Conservation (phyloP, 2,888 invertebrate species). For the Eupithecia pulchellata region DNA sequence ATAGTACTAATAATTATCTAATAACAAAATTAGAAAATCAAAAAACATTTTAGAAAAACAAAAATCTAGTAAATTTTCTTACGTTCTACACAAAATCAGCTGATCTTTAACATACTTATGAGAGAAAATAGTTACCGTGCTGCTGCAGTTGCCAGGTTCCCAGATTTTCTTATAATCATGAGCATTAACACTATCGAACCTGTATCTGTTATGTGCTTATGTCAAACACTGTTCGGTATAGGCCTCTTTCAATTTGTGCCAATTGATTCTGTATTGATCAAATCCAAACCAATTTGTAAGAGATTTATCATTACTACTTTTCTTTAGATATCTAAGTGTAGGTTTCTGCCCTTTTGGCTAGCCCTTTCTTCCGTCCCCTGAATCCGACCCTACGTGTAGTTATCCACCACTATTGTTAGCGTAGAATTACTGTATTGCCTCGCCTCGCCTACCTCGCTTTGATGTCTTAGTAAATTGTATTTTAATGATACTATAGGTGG, state of each 20-base stretch:
- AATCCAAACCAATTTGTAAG: not conserved
- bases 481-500: constrained; percentile 25
- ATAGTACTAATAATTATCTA: no score
- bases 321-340: not conserved
- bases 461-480: constrained; percentile 29
- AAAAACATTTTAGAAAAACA: no score
- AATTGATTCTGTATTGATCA: not conserved
- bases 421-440: constrained; percentile 3
- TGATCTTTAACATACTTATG: no score
- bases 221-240: not conserved
- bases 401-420: not conserved
- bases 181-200: not conserved
- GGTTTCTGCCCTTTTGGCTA: not conserved
- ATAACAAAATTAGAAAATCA: no score
- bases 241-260: no score
- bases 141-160: no score
- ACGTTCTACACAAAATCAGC: no score
- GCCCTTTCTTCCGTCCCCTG: not conserved
- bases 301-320: not conserved
- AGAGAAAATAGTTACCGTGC: no score
- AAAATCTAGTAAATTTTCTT: no score
- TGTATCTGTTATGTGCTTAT: not conserved
- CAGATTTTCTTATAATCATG: not conserved
- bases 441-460: no score
- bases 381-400: not conserved